These are phyloP conservation scores for Cyclura pinguis DNA, from an alignment of 2,797 vertebrate species.

Conservation along the genomic window DNA sequence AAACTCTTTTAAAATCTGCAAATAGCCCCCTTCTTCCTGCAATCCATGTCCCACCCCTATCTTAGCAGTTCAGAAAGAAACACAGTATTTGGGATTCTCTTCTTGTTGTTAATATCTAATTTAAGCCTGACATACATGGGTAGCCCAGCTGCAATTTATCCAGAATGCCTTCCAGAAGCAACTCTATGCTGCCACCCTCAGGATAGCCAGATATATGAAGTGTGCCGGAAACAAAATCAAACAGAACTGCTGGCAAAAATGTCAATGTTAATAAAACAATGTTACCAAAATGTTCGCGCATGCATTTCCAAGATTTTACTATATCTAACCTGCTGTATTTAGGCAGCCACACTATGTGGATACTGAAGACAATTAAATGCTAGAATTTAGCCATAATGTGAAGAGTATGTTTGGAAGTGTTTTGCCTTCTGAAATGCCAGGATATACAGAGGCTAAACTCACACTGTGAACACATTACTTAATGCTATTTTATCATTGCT, in stretches of 20 bases:
- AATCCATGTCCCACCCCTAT: background rate
- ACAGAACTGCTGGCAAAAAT: background rate
- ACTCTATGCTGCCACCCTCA: constrained; percentile 64
- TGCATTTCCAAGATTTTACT: background rate
- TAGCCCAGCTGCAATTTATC: background rate
- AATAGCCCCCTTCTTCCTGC: background rate
- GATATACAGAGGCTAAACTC: background rate
- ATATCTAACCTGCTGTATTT: background rate
- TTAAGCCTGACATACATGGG: background rate
- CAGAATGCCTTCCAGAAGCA: constrained; percentile 9
- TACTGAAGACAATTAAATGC: background rate
- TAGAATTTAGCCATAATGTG: background rate
- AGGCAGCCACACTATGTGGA: background rate
- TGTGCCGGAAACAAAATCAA: background rate
- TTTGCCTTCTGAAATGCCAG: background rate
- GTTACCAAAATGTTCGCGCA: background rate
- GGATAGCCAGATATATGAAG: constrained; percentile 3
- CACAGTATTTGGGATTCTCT: background rate
- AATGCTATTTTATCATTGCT: background rate
- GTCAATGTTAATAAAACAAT: background rate
- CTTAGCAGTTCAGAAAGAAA: background rate
- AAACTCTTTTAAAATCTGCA: background rate
- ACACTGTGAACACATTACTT: background rate
- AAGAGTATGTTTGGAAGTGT: background rate
- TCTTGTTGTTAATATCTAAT: background rate